These are phyloP conservation scores for Stratiomys singularior DNA, from an alignment of 2,888 invertebrate species.

Conservation along the genomic window DNA sequence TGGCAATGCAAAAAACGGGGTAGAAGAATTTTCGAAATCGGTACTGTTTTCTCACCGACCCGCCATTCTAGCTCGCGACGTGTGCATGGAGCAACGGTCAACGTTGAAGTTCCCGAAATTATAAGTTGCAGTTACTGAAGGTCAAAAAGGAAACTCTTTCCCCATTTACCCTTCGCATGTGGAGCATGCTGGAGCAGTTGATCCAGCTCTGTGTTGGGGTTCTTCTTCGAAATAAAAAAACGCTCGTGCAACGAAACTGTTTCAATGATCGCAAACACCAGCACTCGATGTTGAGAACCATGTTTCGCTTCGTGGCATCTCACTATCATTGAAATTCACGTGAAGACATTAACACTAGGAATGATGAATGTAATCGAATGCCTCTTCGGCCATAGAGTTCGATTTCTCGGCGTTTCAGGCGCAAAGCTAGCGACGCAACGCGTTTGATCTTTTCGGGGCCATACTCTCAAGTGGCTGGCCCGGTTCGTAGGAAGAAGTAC, in stretches of 20 bases:
- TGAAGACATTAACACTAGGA: neutral
- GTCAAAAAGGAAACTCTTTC: too few species aligned
- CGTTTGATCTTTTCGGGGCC: slow-evolving; percentile 34
- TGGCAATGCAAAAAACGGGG: neutral
- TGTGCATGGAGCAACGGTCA: too few species aligned
- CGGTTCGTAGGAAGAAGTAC: neutral
- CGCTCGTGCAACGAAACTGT: neutral
- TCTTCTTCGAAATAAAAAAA: too few species aligned
- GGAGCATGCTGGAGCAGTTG: too few species aligned
- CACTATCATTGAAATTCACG: neutral
- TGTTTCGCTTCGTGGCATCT: neutral
- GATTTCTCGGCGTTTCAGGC: neutral
- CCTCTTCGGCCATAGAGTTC: slow-evolving; percentile 8
- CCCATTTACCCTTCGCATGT: too few species aligned
- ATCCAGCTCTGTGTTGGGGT: too few species aligned
- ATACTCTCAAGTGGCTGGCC: neutral
- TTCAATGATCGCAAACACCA: too few species aligned
- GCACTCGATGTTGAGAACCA: neutral
- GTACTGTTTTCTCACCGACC: too few species aligned
- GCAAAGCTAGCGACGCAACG: slow-evolving; percentile 11
- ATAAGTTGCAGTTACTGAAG: too few species aligned
- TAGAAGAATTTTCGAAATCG: neutral
- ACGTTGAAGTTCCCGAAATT: too few species aligned
- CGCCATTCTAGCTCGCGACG: too few species aligned
- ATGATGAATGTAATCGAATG: slow-evolving; percentile 35